Evolutionary conservation across 2,113 vertebrate genomes (phyloP), one percentile per base, ranked within the genome.

Genomic region (Camelus bactrianus): DNA sequence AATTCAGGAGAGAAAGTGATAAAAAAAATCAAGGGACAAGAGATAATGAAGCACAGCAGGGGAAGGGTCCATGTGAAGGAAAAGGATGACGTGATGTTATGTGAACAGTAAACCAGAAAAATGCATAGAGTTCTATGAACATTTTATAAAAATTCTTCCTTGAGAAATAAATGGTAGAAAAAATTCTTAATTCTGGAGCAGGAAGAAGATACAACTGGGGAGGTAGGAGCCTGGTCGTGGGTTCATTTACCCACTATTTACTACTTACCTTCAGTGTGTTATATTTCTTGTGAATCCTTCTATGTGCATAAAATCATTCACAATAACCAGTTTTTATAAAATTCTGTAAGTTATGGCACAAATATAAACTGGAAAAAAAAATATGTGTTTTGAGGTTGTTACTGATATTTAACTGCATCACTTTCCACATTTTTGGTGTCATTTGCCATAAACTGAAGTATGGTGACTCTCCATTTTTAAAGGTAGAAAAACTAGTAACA

Each of bases 41-140:
- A 32, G 22, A 17, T 0, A 3, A 6, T 5, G 60, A 82, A 20
- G 32, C 76, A 30, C 22, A 10, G 50, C 48, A 0, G 13, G 8
- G 42, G 60, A 24, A 20, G 58, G 13, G 16, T 82, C 42, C 0
- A 0, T 9, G 24, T 5, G 28, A 19, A 85, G 38, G 8, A 32
- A 28, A 14, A 42, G 10, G 26, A 32, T 28, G 42, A 0, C 2
- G 0, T 0, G 1, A 2, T 1, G 20, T 35, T 46, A 4, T 11
- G 24, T 0, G 11, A 13, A 65, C 15, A 8, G n/a, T 2, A 20
- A 4, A 1, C 60, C 2, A 0, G 20, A 1, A 60, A 42, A 48
- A 30, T 0, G 32, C 12, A 7, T 9, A 8, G 48, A 54, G 19
- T n/a, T 1, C 48, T 13, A 24, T 19, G 30, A 4, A 20, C 3